A percentile compares a stretch with the other conserved stretches of the same genome.
phyloP scores from a whole-genome alignment of 2,113 vertebrate genomes.

The Engystomops pustulosus region DNA sequence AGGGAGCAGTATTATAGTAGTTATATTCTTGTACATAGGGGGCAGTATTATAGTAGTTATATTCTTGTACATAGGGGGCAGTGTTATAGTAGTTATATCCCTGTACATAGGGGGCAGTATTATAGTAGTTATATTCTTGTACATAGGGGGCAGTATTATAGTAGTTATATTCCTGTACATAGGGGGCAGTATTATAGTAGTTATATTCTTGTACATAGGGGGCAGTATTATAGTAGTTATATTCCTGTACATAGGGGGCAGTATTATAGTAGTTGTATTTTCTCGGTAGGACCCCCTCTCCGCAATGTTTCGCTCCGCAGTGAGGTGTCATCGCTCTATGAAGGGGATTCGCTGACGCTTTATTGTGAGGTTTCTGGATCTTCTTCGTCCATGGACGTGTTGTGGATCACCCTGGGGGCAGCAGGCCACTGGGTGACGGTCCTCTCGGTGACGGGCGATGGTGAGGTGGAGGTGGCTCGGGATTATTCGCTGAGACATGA shows the following conservation, averaged over 20 bases:
- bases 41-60: too few relatives aligned
- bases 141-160: too few relatives aligned
- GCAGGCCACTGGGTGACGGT: slow-evolving; percentile 51
- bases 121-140: too few relatives aligned
- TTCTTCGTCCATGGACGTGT: slow-evolving; percentile 70
- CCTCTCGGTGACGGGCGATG: slow-evolving; percentile 71
- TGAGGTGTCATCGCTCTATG: slow-evolving; percentile 25
- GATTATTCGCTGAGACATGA: slow-evolving; percentile 19
- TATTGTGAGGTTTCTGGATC: slow-evolving; percentile 71
- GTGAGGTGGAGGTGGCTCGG: slow-evolving; percentile 63
- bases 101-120: too few relatives aligned
- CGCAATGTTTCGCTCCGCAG: slow-evolving; percentile 68
- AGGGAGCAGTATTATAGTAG: background rate
- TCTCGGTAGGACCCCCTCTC: slow-evolving; percentile 70
- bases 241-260: too few relatives aligned
- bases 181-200: too few relatives aligned
- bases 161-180: too few relatives aligned
- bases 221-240: too few relatives aligned
- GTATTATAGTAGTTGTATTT: too few relatives aligned
- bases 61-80: too few relatives aligned
- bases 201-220: too few relatives aligned
- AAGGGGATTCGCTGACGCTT: slow-evolving; percentile 73
- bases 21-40: background rate
- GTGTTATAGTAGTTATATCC: too few relatives aligned
- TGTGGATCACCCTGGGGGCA: slow-evolving; percentile 70